Evolutionary conservation across 2,113 vertebrate species (phyloP).

Genomic region (Lethenteron camtschaticum): DNA sequence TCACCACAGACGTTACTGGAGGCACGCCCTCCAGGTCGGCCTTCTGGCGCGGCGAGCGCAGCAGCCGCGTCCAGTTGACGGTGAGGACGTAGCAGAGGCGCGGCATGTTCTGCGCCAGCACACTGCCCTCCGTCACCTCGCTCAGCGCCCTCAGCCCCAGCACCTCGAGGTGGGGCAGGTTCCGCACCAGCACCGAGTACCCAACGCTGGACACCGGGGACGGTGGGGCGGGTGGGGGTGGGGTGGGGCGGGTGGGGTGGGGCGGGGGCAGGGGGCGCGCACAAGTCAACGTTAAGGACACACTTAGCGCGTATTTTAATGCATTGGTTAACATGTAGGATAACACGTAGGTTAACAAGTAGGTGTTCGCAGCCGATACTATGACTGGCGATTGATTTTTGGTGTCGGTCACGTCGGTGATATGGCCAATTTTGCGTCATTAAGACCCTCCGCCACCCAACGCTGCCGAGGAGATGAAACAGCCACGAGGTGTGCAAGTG

Average conservation of each 20-base stretch:
- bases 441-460: too few relatives aligned
- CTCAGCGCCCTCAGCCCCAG: constrained; percentile 56
- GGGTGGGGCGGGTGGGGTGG: background rate
- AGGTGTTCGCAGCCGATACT: background rate
- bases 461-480: too few relatives aligned
- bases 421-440: too few relatives aligned
- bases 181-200: constrained; percentile 57
- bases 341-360: background rate
- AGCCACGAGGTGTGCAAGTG: too few relatives aligned
- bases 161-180: constrained; percentile 36
- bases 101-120: constrained; percentile 51
- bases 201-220: constrained; percentile 39
- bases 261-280: background rate
- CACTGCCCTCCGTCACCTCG: constrained; percentile 61
- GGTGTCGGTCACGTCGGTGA: too few relatives aligned
- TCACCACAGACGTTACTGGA: background rate
- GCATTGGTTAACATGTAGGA: background rate
- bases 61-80: constrained; percentile 43
- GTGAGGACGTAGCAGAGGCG: constrained; percentile 53
- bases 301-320: background rate
- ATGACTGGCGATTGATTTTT: background rate
- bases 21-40: constrained; percentile 9
- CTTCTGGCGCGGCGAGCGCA: constrained; percentile 41
- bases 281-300: background rate
- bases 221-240: background rate